A percentile compares a stretch with the other conserved stretches of the same genome.
phyloP scores from a whole-genome alignment of 1,140 invertebrate genomes.

The Coptotermes formosanus region DNA sequence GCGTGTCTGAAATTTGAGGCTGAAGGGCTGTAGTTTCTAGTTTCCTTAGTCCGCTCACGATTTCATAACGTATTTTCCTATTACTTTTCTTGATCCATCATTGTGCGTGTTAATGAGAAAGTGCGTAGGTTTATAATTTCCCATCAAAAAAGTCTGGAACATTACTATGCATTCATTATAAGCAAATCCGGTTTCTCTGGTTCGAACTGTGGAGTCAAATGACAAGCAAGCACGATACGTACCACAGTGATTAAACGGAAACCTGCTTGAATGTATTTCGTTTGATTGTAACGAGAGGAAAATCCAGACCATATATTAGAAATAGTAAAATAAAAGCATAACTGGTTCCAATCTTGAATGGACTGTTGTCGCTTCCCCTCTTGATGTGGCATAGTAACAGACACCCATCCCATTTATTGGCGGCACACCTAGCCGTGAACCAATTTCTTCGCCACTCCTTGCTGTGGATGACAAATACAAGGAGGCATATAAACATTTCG shows the following conservation, averaged over 20 bases:
- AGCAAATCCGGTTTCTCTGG: neutral
- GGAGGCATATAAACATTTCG: neutral
- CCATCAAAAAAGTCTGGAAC: neutral
- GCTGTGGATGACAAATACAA: neutral
- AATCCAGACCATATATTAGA: slow-evolving; percentile 5
- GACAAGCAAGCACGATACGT: neutral
- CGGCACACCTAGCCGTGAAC: neutral
- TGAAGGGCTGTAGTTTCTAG: too few relatives aligned
- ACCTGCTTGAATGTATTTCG: slow-evolving; percentile 7
- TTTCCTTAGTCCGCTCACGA: neutral
- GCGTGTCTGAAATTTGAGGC: too few relatives aligned
- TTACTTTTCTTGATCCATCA: neutral
- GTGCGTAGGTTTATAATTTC: slow-evolving; percentile 7
- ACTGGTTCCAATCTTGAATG: neutral
- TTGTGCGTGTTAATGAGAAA: neutral
- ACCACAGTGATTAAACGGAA: neutral
- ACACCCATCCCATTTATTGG: neutral
- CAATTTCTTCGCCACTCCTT: neutral
- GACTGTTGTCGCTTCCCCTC: neutral
- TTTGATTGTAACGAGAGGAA: neutral
- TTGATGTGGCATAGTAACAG: neutral
- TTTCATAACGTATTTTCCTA: neutral
- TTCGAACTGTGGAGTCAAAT: neutral
- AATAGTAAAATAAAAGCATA: neutral
- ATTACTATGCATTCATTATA: slow-evolving; percentile 5